phyloP scores from a whole-genome alignment of 2,797 vertebrate species.

The Epinephelus awoara region DNA sequence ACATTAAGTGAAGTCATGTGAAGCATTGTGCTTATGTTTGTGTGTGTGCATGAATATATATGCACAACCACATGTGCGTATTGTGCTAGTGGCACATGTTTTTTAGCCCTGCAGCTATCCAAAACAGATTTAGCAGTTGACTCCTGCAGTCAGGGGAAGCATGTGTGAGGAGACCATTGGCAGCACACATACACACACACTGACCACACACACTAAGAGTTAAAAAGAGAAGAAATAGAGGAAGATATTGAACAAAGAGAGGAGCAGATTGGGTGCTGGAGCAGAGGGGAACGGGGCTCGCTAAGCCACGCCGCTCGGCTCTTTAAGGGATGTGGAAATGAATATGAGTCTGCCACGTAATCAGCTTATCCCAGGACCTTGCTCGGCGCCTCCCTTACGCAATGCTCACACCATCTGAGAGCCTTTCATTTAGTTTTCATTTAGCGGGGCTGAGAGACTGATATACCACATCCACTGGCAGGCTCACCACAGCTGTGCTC shows the following conservation, averaged over 20 bases:
- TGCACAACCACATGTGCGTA: neutral
- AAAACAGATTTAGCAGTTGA: slow-evolving; percentile 46
- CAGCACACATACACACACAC: slow-evolving; percentile 16
- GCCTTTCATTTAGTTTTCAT: slow-evolving; percentile 75
- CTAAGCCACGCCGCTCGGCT: slow-evolving; percentile 63
- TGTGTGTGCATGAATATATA: neutral
- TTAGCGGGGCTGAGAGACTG: slow-evolving; percentile 57
- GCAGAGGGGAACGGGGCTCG: slow-evolving; percentile 16
- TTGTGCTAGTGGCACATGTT: slow-evolving; percentile 2
- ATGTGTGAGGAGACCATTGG: slow-evolving; percentile 11
- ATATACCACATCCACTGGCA: slow-evolving; percentile 64
- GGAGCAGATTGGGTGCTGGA: slow-evolving; percentile 37
- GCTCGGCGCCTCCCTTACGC: slow-evolving; percentile 62
- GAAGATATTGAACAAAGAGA: slow-evolving; percentile 30
- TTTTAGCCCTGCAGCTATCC: slow-evolving; percentile 10
- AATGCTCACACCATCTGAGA: slow-evolving; percentile 73
- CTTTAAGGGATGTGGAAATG: slow-evolving; percentile 70
- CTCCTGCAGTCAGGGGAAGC: slow-evolving; percentile 25
- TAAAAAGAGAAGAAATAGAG: slow-evolving; percentile 1
- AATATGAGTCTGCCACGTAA: slow-evolving; percentile 76
- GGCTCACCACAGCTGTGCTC: slow-evolving; percentile 62
- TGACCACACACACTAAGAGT: slow-evolving; percentile 21
- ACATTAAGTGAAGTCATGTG: slow-evolving; percentile 38
- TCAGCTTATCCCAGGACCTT: slow-evolving; percentile 75
- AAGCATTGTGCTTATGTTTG: slow-evolving; percentile 19